These are phyloP conservation scores for Sclerurus mexicanus DNA, from an alignment of 2,113 vertebrate genomes.

Conservation along the genomic window DNA sequence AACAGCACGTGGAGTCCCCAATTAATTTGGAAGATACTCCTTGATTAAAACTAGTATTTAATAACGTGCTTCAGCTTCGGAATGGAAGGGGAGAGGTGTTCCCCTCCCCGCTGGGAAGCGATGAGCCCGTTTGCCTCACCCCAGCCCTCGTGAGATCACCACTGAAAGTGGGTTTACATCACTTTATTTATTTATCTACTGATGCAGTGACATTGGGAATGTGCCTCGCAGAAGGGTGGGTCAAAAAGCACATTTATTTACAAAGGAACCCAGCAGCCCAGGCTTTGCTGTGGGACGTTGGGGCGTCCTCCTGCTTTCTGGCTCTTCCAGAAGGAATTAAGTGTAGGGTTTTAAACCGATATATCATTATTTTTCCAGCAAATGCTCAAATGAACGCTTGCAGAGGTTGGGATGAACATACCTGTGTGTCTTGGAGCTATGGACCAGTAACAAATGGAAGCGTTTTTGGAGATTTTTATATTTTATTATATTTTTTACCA, in stretches of 20 bases:
- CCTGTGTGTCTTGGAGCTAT: neutral
- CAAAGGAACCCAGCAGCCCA: neutral
- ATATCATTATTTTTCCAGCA: neutral
- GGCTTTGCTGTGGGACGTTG: rapidly evolving
- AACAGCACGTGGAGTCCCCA: neutral
- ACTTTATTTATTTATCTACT: neutral
- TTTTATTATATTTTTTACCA: neutral
- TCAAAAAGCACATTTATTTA: neutral
- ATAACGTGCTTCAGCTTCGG: neutral
- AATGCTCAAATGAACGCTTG: neutral
- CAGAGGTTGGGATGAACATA: neutral
- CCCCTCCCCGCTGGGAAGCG: neutral
- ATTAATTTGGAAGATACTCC: neutral
- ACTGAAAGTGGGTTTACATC: neutral
- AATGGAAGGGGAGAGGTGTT: neutral
- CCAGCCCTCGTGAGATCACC: slow-evolving; percentile 4
- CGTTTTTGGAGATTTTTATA: neutral
- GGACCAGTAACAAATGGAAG: neutral
- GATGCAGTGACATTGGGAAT: neutral
- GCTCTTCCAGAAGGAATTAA: neutral
- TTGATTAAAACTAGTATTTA: neutral
- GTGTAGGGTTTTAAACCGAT: neutral
- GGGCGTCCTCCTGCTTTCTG: neutral
- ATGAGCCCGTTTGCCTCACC: neutral
- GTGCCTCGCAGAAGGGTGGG: neutral